Percentiles rank a stretch among this genome's conserved stretches.
phyloP scores from a whole-genome alignment of 2,888 invertebrate genomes.

The Melieria picta region DNA sequence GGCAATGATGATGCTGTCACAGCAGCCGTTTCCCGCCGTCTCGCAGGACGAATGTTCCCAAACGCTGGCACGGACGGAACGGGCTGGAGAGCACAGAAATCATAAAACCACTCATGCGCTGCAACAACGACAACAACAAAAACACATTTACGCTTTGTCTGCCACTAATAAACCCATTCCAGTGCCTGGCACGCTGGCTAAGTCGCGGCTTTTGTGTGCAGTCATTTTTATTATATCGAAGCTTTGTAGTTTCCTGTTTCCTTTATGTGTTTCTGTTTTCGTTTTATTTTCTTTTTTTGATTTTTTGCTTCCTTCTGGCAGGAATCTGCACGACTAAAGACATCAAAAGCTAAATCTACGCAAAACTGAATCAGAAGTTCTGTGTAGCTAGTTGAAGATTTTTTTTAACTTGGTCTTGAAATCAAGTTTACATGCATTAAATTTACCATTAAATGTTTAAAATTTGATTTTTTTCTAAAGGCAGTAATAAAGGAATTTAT shows the following conservation, averaged over 20 bases:
- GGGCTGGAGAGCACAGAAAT: slow-evolving; percentile 42
- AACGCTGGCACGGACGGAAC: neutral
- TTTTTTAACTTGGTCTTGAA: too few relatives aligned
- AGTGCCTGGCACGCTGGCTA: slow-evolving; percentile 25
- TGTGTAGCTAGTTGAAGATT: too few relatives aligned
- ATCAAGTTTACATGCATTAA: too few relatives aligned
- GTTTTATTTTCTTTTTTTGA: too few relatives aligned
- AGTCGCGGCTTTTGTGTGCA: slow-evolving; percentile 41
- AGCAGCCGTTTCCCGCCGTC: neutral
- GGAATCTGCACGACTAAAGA: too few relatives aligned
- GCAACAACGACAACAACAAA: slow-evolving; percentile 20
- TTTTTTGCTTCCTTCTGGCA: too few relatives aligned
- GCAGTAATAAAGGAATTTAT: too few relatives aligned
- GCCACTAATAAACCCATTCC: slow-evolving; percentile 54
- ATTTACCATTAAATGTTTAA: too few relatives aligned
- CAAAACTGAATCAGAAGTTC: too few relatives aligned
- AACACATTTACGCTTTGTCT: slow-evolving; percentile 41
- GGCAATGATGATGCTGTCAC: neutral
- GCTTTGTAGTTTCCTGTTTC: slow-evolving; percentile 50
- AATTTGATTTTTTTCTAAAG: too few relatives aligned
- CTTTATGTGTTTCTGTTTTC: neutral
- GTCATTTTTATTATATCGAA: slow-evolving; percentile 57
- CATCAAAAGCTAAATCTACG: too few relatives aligned
- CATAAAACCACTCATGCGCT: slow-evolving; percentile 55
- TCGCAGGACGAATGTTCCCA: neutral